Conservation (phyloP, 2,797 vertebrate genomes). For the Garrulus glandarius region DNA sequence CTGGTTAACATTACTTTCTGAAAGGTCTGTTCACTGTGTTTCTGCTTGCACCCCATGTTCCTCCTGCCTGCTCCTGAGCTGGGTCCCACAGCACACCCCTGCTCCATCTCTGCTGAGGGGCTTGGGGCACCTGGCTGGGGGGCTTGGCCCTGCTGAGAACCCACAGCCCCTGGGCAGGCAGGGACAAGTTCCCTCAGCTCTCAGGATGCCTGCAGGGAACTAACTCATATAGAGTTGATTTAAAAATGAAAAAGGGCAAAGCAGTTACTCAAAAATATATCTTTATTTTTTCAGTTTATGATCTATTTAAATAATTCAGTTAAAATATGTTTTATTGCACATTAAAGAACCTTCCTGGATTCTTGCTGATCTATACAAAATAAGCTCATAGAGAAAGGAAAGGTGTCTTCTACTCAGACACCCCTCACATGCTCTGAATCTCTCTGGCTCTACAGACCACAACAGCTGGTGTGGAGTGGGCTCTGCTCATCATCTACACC, state of each 20-base stretch:
- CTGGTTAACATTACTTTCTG: not conserved
- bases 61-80: no score
- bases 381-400: not conserved
- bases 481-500: rapidly evolving
- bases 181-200: not conserved
- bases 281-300: conserved; percentile 38
- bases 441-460: not conserved
- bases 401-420: not conserved
- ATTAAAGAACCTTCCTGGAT: conserved; percentile 8
- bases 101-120: not conserved
- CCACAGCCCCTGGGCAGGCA: not conserved
- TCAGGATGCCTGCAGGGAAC: not conserved
- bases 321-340: conserved; percentile 66
- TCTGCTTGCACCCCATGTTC: rapidly evolving
- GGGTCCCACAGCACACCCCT: no score
- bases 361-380: not conserved
- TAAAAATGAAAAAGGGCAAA: not conserved
- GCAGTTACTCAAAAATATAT: conserved; percentile 58
- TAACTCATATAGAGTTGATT: rapidly evolving
- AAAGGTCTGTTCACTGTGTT: not conserved
- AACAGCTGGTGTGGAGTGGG: not conserved
- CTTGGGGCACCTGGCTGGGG: not conserved
- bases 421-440: rapidly evolving
- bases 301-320: conserved; percentile 55
- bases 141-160: not conserved